A percentile compares a stretch with the other conserved stretches of the same genome.
Conservation (phyloP, 2,797 vertebrate species). For the Valencia hispanica region DNA sequence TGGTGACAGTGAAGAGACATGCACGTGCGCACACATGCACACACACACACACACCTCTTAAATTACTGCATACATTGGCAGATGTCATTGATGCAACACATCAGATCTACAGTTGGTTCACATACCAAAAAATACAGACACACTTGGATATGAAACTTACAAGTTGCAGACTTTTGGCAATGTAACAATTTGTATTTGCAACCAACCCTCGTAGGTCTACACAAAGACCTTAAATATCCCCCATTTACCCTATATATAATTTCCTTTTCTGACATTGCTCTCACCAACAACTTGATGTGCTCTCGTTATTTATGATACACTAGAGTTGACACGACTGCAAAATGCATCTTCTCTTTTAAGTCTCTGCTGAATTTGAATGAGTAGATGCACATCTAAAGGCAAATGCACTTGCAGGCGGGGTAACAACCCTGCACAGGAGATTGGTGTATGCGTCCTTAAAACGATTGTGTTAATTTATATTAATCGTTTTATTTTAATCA, state of each 20-base stretch:
- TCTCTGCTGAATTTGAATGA: constrained; percentile 4
- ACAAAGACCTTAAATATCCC: constrained; percentile 23
- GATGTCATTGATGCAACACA: constrained; percentile 35
- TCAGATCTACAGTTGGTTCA: constrained; percentile 35
- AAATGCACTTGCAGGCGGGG: constrained; percentile 16
- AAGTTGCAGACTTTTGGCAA: constrained; percentile 19
- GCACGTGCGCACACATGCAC: constrained; percentile 8
- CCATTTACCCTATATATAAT: constrained; percentile 35
- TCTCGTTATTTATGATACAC: constrained; percentile 35
- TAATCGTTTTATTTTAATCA: constrained; percentile 39
- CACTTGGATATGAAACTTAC: constrained; percentile 7
- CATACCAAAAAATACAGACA: constrained; percentile 16
- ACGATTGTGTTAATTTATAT: constrained; percentile 15
- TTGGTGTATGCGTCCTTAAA: constrained; percentile 20
- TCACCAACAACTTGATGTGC: constrained; percentile 32
- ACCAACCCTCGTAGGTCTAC: constrained; percentile 45
- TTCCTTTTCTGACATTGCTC: constrained; percentile 30
- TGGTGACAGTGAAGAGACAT: constrained; percentile 55
- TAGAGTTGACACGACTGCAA: constrained; percentile 24
- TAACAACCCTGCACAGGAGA: neutral
- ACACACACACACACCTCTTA: constrained; percentile 20
- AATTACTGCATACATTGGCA: constrained; percentile 26
- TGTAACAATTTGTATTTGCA: constrained; percentile 35
- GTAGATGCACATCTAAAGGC: constrained; percentile 25
- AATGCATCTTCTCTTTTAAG: constrained; percentile 36